Evolutionary conservation across 2,888 invertebrate species (phyloP).

Genomic region (Dione vanillae): DNA sequence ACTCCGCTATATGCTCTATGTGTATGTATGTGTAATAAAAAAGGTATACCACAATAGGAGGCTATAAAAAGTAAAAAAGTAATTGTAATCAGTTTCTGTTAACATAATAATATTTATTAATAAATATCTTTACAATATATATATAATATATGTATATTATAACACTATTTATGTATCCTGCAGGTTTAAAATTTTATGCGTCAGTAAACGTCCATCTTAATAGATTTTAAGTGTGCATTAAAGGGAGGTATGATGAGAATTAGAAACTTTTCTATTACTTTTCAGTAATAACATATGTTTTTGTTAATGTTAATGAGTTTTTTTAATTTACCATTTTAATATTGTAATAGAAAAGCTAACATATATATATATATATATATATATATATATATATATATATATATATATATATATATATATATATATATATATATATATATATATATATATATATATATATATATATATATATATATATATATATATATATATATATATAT

Average conservation of each 20-base stretch:
- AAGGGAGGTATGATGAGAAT: constrained; percentile 3
- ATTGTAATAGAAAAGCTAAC: not conserved
- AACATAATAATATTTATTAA: too few species aligned
- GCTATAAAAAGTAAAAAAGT: too few species aligned
- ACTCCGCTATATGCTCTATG: not conserved
- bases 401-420: too few species aligned
- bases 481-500: too few species aligned
- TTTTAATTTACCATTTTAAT: constrained; percentile 3
- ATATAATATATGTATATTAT: not conserved
- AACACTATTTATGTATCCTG: constrained; percentile 9
- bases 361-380: too few species aligned
- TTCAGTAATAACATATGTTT: constrained; percentile 11
- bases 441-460: not conserved
- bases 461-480: too few species aligned
- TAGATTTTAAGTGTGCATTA: constrained; percentile 16
- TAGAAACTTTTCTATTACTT: not conserved
- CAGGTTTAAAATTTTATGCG: constrained; percentile 7
- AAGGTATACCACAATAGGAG: not conserved
- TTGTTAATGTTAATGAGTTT: constrained; percentile 15
- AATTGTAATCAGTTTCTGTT: too few species aligned
- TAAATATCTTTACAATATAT: too few species aligned
- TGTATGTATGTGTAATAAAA: not conserved
- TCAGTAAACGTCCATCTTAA: constrained; percentile 13
- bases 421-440: not conserved
- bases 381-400: too few species aligned